These are phyloP conservation scores for Bubo scandiacus DNA, from an alignment of 2,113 vertebrate genomes.

Conservation along the genomic window DNA sequence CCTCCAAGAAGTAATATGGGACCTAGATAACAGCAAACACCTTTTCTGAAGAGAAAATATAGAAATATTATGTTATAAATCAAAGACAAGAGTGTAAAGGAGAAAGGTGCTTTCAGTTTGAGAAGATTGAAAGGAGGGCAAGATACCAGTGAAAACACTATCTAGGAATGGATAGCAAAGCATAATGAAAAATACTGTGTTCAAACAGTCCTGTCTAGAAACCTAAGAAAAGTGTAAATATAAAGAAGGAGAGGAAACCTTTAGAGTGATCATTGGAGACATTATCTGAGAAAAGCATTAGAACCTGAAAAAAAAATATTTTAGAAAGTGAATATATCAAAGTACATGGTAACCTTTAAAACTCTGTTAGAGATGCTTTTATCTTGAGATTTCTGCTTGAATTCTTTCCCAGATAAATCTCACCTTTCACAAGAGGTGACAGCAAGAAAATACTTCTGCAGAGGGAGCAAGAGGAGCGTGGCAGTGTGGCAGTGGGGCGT, in stretches of 20 bases:
- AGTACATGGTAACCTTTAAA: neutral
- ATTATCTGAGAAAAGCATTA: neutral
- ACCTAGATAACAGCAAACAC: neutral
- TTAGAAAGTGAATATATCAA: neutral
- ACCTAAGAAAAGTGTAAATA: slow-evolving; percentile 22
- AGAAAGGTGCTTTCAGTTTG: neutral
- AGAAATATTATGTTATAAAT: slow-evolving; percentile 16
- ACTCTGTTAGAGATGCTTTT: neutral
- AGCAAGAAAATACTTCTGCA: neutral
- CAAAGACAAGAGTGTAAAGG: neutral
- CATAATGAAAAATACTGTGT: slow-evolving; percentile 19
- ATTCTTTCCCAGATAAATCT: neutral
- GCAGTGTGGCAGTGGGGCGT: rapidly evolving
- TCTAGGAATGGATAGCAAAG: neutral
- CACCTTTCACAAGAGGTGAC: neutral
- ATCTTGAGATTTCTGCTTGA: neutral
- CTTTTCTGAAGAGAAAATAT: neutral
- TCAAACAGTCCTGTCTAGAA: neutral
- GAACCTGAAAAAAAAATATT: neutral
- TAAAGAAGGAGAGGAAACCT: neutral
- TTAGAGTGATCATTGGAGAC: neutral
- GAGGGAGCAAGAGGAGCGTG: neutral
- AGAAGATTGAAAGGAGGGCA: slow-evolving; percentile 9
- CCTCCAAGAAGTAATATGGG: neutral
- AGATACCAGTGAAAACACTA: neutral